Conservation (phyloP, 2,888 invertebrate species). For the Maniola hyperantus region DNA sequence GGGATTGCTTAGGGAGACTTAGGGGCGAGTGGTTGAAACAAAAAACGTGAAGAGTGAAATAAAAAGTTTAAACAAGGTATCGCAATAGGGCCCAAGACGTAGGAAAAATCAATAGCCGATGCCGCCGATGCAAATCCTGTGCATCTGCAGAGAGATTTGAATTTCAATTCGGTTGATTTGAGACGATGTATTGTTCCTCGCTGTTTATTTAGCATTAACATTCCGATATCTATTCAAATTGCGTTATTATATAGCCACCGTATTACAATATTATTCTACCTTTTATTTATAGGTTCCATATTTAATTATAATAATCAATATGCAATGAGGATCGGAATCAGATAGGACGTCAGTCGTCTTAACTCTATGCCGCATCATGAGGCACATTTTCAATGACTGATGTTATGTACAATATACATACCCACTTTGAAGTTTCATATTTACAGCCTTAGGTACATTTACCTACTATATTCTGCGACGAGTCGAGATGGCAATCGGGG, state of each 20-base stretch:
- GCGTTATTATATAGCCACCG: slow-evolving; percentile 20
- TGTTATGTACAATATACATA: no score
- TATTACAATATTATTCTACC: slow-evolving; percentile 11
- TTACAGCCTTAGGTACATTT: neutral
- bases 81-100: slow-evolving; percentile 79
- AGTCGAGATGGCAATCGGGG: no score
- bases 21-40: slow-evolving; percentile 81
- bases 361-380: neutral
- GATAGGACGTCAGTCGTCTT: slow-evolving; percentile 5
- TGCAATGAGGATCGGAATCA: slow-evolving; percentile 8
- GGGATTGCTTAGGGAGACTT: slow-evolving; percentile 74
- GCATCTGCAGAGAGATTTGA: slow-evolving; percentile 70
- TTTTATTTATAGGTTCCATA: slow-evolving; percentile 18
- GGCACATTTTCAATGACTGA: neutral
- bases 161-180: slow-evolving; percentile 74
- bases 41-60: slow-evolving; percentile 82
- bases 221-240: slow-evolving; percentile 34
- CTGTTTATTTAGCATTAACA: slow-evolving; percentile 49
- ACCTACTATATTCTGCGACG: no score
- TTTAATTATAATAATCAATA: slow-evolving; percentile 21
- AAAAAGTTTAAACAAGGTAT: slow-evolving; percentile 83
- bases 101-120: slow-evolving; percentile 78
- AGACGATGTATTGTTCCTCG: slow-evolving; percentile 62
- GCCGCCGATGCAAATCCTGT: slow-evolving; percentile 77
- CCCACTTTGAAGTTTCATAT: neutral